A percentile compares a stretch with the other conserved stretches of the same genome.
These are phyloP conservation scores for Drosophila prostipennis DNA, from an alignment of 2,888 invertebrate genomes.

Conservation along the genomic window DNA sequence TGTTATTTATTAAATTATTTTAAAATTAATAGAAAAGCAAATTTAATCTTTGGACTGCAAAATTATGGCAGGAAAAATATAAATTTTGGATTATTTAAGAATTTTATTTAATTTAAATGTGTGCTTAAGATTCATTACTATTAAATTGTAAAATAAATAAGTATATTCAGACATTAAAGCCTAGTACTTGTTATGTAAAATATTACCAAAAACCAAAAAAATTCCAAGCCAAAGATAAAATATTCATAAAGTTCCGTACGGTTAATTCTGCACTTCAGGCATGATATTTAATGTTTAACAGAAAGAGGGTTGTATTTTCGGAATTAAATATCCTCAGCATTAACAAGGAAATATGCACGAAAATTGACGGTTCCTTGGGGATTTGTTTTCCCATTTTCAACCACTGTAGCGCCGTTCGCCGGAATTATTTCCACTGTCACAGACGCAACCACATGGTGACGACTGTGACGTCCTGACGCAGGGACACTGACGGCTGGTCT, in stretches of 20 bases:
- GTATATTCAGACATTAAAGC: too few relatives aligned
- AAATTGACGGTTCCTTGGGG: conserved; percentile 8
- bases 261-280: neutral
- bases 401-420: conserved; percentile 58
- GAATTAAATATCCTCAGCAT: conserved; percentile 15
- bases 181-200: too few relatives aligned
- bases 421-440: conserved; percentile 71
- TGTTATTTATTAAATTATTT: too few relatives aligned
- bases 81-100: too few relatives aligned
- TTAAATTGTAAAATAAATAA: too few relatives aligned
- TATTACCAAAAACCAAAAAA: neutral
- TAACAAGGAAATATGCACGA: conserved; percentile 12
- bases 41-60: too few relatives aligned
- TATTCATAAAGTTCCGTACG: too few relatives aligned
- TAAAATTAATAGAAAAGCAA: too few relatives aligned
- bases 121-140: too few relatives aligned
- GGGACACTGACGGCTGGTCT: conserved; percentile 50
- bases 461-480: conserved; percentile 53
- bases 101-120: too few relatives aligned
- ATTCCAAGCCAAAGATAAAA: too few relatives aligned
- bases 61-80: too few relatives aligned
- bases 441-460: conserved; percentile 75
- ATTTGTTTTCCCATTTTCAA: conserved; percentile 15
- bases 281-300: neutral
- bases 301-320: neutral